Evolutionary conservation across 1,140 invertebrate species (phyloP).

Genomic region (Magallana ariakensis): DNA sequence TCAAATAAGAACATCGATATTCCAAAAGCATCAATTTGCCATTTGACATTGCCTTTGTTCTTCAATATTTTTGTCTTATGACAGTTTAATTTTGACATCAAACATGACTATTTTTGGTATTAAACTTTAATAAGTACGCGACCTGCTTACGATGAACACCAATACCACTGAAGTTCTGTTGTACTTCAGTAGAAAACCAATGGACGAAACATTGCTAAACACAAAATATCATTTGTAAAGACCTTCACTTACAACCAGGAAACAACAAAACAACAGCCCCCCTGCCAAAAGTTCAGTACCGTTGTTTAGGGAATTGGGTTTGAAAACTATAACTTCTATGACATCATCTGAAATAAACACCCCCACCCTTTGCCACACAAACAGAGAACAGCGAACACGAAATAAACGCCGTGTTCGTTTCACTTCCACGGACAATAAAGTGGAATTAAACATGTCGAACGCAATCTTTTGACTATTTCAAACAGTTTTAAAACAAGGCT

Average conservation of each 20-base stretch:
- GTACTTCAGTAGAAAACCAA: conserved; percentile 22
- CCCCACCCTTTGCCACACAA: conserved; percentile 30
- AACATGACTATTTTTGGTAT: not conserved
- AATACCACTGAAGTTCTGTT: not conserved
- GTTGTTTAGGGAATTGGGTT: conserved; percentile 21
- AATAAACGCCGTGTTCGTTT: not conserved
- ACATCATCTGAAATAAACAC: conserved; percentile 17
- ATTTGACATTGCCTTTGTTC: not conserved
- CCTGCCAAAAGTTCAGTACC: conserved; percentile 6
- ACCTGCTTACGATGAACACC: not conserved
- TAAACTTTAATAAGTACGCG: not conserved
- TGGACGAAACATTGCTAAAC: not conserved
- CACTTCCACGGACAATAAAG: conserved; percentile 20
- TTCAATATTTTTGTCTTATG: not conserved
- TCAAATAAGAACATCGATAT: not conserved
- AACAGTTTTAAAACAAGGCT: conserved; percentile 6
- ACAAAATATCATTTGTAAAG: not conserved
- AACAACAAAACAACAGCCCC: not conserved
- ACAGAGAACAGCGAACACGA: not conserved
- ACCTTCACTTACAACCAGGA: not conserved
- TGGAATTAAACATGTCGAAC: conserved; percentile 1
- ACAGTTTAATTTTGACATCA: not conserved
- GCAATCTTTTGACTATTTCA: conserved; percentile 21
- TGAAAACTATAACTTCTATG: not conserved
- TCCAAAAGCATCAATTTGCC: not conserved